Evolutionary conservation across 2,888 invertebrate genomes (phyloP).

Genomic region (Scaptodrosophila latifasciaeformis): DNA sequence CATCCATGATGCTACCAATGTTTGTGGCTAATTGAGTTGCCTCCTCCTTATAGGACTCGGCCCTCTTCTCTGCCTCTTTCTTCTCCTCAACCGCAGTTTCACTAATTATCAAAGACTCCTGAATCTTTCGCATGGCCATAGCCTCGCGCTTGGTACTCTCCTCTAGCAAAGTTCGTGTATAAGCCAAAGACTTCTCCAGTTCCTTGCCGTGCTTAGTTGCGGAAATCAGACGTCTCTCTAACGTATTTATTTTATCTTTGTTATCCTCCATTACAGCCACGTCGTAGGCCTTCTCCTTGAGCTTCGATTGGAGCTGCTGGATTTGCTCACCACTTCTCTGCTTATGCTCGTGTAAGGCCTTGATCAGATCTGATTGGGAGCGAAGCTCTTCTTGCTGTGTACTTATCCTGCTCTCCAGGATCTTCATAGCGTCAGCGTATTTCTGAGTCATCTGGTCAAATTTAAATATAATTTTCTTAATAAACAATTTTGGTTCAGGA

Average conservation of each 20-base stretch:
- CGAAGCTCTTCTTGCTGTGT: constrained; percentile 31
- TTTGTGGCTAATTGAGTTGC: constrained; percentile 76
- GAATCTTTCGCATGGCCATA: constrained; percentile 77
- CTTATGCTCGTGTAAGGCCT: constrained; percentile 51
- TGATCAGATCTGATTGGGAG: constrained; percentile 34
- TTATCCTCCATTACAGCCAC: constrained; percentile 4
- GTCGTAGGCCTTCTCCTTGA: constrained; percentile 23
- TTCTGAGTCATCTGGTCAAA: constrained; percentile 74
- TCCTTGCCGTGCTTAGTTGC: constrained; percentile 55
- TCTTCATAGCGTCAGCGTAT: constrained; percentile 77
- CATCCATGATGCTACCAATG: constrained; percentile 77
- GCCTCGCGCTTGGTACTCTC: constrained; percentile 75
- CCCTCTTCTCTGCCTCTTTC: constrained; percentile 76
- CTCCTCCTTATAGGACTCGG: constrained; percentile 77
- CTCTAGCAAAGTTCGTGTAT: constrained; percentile 72
- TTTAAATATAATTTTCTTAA: no score
- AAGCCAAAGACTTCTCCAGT: constrained; percentile 74
- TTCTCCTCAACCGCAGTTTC: constrained; percentile 79
- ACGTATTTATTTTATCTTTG: constrained; percentile 23
- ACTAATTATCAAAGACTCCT: constrained; percentile 78
- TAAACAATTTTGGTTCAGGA: no score
- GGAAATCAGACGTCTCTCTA: constrained; percentile 63
- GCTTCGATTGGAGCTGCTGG: constrained; percentile 42
- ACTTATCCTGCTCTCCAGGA: constrained; percentile 70
- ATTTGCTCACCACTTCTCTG: constrained; percentile 36